Conservation (phyloP, 2,113 vertebrate genomes). For the Pica pica region DNA sequence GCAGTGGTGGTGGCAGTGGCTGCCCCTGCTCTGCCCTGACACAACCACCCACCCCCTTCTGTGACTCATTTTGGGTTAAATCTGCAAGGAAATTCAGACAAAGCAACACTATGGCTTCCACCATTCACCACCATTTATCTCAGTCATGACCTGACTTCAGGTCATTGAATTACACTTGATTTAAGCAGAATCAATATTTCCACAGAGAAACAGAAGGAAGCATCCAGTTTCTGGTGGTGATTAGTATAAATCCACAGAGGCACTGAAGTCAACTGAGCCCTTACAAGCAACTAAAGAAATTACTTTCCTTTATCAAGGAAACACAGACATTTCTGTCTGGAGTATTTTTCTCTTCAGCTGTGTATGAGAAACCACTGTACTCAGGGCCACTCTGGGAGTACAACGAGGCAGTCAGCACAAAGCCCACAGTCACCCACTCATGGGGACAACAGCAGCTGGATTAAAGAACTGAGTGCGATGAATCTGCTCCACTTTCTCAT, state of each 20-base stretch:
- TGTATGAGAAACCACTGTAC: not conserved
- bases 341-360: not conserved
- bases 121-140: not conserved
- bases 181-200: slow-evolving; percentile 1
- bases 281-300: not conserved
- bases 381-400: not conserved
- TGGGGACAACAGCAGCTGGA: not conserved
- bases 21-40: not conserved
- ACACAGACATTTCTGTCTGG: slow-evolving; percentile 41
- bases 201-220: not conserved
- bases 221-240: not conserved
- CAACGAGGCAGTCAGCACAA: not conserved
- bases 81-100: not conserved
- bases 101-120: not conserved
- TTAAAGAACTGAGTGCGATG: accelerated
- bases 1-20: not conserved
- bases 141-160: not conserved
- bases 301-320: not conserved
- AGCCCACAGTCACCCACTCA: not conserved
- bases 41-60: not conserved
- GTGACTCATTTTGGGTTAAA: not conserved
- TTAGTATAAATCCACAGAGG: not conserved
- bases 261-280: not conserved
- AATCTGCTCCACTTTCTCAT: not conserved
- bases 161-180: not conserved